phyloP scores from a whole-genome alignment of 2,113 vertebrate genomes.

The Emydura subglobosa region DNA sequence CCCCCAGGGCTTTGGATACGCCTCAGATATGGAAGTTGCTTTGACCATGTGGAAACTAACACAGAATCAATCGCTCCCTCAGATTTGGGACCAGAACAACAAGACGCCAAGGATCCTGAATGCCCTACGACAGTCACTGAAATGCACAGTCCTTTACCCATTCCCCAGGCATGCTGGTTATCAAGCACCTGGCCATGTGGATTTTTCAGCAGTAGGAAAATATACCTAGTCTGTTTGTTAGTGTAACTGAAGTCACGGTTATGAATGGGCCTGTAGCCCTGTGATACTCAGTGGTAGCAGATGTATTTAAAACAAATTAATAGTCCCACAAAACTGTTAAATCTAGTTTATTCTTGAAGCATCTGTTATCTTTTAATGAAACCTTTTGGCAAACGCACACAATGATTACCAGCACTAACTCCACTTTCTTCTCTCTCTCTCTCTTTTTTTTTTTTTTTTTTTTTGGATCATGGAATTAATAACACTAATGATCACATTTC shows the following conservation, averaged over 20 bases:
- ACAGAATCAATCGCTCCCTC: neutral
- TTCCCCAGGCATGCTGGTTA: neutral
- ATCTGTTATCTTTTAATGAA: neutral
- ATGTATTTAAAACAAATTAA: neutral
- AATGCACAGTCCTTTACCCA: neutral
- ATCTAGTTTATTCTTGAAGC: neutral
- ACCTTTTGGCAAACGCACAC: neutral
- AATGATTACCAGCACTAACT: accelerated
- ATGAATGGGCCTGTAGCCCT: neutral
- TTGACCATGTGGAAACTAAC: neutral
- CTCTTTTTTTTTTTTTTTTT: too few relatives aligned
- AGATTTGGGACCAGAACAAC: neutral
- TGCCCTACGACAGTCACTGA: neutral
- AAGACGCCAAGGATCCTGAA: neutral
- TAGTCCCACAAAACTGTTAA: neutral
- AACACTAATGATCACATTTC: neutral
- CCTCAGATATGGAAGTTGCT: neutral
- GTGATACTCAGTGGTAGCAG: neutral
- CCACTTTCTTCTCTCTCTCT: neutral
- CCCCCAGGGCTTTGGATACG: neutral
- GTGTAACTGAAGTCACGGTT: neutral
- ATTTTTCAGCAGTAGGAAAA: neutral
- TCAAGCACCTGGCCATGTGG: neutral
- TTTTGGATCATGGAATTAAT: accelerated
- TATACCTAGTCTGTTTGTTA: neutral